Base-by-base conservation (phyloP, 2,888 invertebrate genomes). In the Chironomus tentans region DNA sequence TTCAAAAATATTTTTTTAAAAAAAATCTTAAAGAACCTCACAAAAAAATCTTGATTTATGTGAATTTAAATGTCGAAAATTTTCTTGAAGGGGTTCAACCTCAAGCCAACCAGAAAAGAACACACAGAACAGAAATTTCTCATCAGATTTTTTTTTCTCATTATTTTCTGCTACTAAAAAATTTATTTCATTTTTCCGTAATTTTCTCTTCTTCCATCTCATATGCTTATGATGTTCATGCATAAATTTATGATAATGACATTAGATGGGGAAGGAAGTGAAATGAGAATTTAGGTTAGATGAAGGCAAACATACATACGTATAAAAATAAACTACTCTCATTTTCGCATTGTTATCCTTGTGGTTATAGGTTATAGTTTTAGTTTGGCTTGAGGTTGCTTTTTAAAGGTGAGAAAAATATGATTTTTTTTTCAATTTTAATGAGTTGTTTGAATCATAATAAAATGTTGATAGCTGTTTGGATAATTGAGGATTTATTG, bases 241-340 rank as follows among this genome's bases (percentile, higher is more conserved):
- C 65, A 65, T 65, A 65, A 65, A 65, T 65, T 65, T 70, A 70
- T 70, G 70, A 70, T 70, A 70, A 70, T 70, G 48, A 21, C 18
- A 70, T 48, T 7, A 70, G 48, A 48, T 13, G 21, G 24, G 21
- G 24, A 13, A 65, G 65, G 13, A 65, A 65, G 18, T 10, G 21
- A 22, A 65, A 65, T 18, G 15, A 56, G 56, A 15, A 38, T 38
- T 38, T 38, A 38, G 38, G 38, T 38, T 38, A 38, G 38, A 38
- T 38, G 38, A 38, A 38, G 38, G 38, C 38, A 24, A n/a, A n/a
- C 22, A 38, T 38, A 38, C 38, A 10, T 38, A 38, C 4, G 38
- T 38, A 38, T 38, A 56, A 56, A 15, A 56, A 56, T 18, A 56
- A 15, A 56, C 50, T 50, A 50, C 15, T 50, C 12, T 50, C 15